Base-by-base conservation (phyloP, 2,797 vertebrate genomes). In the Spinibarbus caldwelli region DNA sequence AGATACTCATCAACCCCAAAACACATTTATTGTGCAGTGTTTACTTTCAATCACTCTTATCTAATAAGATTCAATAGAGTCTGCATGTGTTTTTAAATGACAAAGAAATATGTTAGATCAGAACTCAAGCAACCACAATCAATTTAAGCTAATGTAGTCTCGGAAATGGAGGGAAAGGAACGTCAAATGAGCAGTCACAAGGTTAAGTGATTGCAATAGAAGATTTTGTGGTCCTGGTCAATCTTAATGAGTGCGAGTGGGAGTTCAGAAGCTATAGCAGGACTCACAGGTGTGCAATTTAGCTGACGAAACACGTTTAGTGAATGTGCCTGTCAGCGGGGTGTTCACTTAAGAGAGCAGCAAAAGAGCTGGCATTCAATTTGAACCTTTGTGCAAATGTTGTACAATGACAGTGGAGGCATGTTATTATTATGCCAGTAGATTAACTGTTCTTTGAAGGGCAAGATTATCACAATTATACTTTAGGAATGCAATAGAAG, bases 151-250 rank as follows among this genome's bases (percentile, higher is more conserved):
- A 43, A 54, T 52, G n/a, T 36, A 49, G 19, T 43, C n/a, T 73
- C 17, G 31, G 52, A 73, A 82, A 62, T 47, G 29, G 77, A 62
- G 15, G 26, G 21, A 45, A 70, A 45, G 14, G 26, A 70, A 59
- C 23, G 17, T 43, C 17, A 41, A 78, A 57, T n/a, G 3, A 66
- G 64, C 64, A 43, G 49, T 31, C 21, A 15, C 5, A 5, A 29
- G 26, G 36, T 43, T 84, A 41, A 78, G 72, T 77, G 73, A 57
- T 67, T 54, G 82, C 34, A 84, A 57, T 6, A 15, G 67, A 84
- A 57, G 26, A 17, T 41, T 68, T 57, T n/a, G 82, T 2, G 31
- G 34, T 34, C 36, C 34, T 78, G 57, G 71, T 78, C 62, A 78
- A n/a, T 43, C 34, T 57, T 57, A 83, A 83, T 83, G 47, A 66